phyloP scores from a whole-genome alignment of 1,140 invertebrate species.

The Tetragnatha versicolor region DNA sequence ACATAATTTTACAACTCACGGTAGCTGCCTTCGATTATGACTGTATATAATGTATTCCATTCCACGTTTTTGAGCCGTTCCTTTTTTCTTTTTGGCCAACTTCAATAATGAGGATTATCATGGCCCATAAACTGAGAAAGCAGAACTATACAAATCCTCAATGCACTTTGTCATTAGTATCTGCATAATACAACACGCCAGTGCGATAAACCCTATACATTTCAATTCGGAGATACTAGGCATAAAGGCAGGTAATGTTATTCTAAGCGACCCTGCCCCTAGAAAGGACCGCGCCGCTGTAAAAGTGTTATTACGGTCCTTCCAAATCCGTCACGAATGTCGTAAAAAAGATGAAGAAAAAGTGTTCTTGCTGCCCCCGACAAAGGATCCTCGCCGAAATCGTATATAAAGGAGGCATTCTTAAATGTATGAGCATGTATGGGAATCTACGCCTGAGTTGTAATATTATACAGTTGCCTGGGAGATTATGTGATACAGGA shows the following conservation, averaged over 20 bases:
- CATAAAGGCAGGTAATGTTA: constrained; percentile 52
- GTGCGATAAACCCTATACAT: constrained; percentile 38
- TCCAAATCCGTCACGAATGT: constrained; percentile 28
- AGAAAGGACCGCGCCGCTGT: constrained; percentile 15
- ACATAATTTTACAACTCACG: constrained; percentile 27
- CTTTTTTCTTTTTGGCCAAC: neutral
- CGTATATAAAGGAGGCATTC: too few species aligned
- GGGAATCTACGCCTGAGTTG: too few species aligned
- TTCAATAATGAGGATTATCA: constrained; percentile 17
- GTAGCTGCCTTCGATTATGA: neutral
- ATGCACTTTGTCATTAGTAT: constrained; percentile 41
- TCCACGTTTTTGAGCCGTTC: neutral
- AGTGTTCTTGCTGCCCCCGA: neutral
- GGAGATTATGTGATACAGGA: neutral
- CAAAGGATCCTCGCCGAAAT: too few species aligned
- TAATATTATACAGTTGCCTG: too few species aligned
- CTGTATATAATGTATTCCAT: neutral
- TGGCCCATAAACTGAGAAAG: constrained; percentile 29
- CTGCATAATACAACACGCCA: constrained; percentile 45
- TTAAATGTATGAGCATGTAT: too few species aligned
- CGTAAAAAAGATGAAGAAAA: constrained; percentile 31
- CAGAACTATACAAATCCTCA: constrained; percentile 41
- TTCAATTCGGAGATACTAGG: constrained; percentile 46
- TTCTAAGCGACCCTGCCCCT: constrained; percentile 11
- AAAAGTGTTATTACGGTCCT: constrained; percentile 36